Percentiles rank a stretch among this genome's conserved stretches.
phyloP scores from a whole-genome alignment of 2,797 vertebrate genomes.

The Hemibagrus guttatus region DNA sequence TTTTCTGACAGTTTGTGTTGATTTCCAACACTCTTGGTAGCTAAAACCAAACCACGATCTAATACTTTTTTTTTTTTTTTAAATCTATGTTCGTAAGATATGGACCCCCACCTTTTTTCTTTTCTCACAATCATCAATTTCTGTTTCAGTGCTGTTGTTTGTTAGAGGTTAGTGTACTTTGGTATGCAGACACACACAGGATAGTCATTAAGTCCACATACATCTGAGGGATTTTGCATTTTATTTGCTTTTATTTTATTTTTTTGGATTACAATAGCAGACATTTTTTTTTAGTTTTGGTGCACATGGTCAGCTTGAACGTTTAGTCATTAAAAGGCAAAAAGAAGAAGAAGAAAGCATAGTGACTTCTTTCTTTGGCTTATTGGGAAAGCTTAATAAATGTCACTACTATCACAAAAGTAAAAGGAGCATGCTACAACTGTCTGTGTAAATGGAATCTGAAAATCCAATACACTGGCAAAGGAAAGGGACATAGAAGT shows the following conservation, averaged over 20 bases:
- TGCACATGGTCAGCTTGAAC: conserved; percentile 68
- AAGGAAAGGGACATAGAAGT: background rate
- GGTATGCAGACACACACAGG: background rate
- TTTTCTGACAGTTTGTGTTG: background rate
- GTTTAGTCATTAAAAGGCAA: conserved; percentile 65
- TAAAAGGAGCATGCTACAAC: background rate
- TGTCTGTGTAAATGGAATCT: background rate
- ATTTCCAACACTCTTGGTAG: background rate
- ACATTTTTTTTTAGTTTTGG: conserved; percentile 62
- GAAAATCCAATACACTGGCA: background rate
- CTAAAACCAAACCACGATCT: background rate
- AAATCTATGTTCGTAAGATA: background rate
- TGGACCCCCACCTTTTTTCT: background rate
- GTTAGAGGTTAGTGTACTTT: background rate
- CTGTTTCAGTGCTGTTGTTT: conserved; percentile 19
- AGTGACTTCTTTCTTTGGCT: background rate
- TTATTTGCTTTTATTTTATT: background rate
- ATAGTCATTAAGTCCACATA: background rate
- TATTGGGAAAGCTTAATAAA: conserved; percentile 6
- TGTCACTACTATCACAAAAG: background rate
- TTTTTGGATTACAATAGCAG: conserved; percentile 62
- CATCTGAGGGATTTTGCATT: background rate
- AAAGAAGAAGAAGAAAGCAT: conserved; percentile 58
- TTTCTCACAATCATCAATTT: conserved; percentile 4
- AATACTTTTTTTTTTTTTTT: background rate